Conservation (phyloP, 2,888 invertebrate species). For the Euclidia mi region DNA sequence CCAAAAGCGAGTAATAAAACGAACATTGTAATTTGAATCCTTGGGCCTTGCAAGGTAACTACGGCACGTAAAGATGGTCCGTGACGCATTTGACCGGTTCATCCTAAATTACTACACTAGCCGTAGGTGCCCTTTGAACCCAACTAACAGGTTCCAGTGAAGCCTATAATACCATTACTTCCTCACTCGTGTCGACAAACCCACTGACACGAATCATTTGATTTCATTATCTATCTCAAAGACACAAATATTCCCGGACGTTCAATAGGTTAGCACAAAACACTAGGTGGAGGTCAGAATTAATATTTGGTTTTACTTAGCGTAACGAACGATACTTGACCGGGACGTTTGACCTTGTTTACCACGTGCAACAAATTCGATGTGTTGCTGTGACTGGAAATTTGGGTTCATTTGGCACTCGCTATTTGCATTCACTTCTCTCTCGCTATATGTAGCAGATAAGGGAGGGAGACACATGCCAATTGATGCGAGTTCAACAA, state of each 20-base stretch:
- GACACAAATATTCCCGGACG: slow-evolving; percentile 19
- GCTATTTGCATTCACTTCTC: no score
- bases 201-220: slow-evolving; percentile 26
- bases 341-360: slow-evolving; percentile 14
- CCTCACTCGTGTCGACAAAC: slow-evolving; percentile 8
- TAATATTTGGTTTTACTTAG: slow-evolving; percentile 14
- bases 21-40: no score
- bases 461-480: no score
- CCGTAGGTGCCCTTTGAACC: background rate
- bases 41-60: no score
- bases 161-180: background rate
- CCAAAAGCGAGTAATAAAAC: no score
- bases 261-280: slow-evolving; percentile 31
- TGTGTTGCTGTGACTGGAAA: background rate
- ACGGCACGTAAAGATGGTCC: no score
- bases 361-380: background rate
- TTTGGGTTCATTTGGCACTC: no score
- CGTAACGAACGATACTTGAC: slow-evolving; percentile 5
- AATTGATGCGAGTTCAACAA: no score
- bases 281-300: slow-evolving; percentile 6
- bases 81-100: no score
- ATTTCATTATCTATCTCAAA: slow-evolving; percentile 22
- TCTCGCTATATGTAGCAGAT: no score
- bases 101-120: no score
- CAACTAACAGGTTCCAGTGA: background rate